Evolutionary conservation across 2,113 vertebrate genomes (phyloP).

Genomic region (Hirundichthys speculiger): DNA sequence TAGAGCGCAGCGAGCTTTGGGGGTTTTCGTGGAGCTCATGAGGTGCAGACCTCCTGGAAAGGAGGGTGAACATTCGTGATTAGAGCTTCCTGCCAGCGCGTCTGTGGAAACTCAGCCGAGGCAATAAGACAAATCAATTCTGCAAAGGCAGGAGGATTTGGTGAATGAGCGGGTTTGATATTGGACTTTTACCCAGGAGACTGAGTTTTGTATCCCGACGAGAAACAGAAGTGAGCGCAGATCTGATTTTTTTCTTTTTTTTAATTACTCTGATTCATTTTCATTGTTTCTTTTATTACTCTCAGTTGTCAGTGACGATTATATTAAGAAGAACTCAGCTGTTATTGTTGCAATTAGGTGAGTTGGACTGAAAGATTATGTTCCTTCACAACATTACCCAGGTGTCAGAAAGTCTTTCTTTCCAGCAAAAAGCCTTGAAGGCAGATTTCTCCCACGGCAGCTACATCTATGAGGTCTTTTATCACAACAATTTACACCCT

Average conservation of each 20-base stretch:
- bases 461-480: background rate
- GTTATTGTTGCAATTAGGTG: background rate
- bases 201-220: too few relatives aligned
- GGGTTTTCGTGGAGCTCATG: background rate
- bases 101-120: background rate
- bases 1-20: background rate
- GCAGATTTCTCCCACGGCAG: background rate
- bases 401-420: background rate
- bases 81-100: background rate
- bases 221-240: background rate
- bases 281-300: background rate
- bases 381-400: background rate
- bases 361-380: background rate
- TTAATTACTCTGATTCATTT: background rate
- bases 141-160: background rate
- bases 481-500: background rate
- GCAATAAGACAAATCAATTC: background rate
- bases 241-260: background rate
- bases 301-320: background rate
- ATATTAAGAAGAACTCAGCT: background rate
- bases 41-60: constrained; percentile 4
- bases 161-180: background rate
- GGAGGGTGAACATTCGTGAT: background rate
- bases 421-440: background rate
- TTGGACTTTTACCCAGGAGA: too few relatives aligned